A percentile compares a stretch with the other conserved stretches of the same genome.
phyloP scores from a whole-genome alignment of 2,113 vertebrate genomes.

The Sinocyclocheilus maitianheensis region DNA sequence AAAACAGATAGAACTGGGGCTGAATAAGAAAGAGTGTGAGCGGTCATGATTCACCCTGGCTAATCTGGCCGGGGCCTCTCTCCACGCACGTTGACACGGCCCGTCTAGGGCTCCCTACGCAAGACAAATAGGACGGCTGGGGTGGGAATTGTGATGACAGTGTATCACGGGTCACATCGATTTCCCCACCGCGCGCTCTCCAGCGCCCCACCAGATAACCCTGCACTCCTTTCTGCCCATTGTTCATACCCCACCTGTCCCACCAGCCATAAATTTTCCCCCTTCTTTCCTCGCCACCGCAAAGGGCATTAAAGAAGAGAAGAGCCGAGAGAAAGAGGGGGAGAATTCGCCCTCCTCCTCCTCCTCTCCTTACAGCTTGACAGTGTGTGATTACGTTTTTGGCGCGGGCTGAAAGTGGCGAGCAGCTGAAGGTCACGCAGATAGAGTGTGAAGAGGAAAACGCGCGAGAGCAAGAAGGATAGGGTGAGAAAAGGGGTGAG shows the following conservation, averaged over 20 bases:
- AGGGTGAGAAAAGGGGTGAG: conserved; percentile 51
- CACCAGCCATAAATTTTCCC: conserved; percentile 78
- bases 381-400: conserved; percentile 56
- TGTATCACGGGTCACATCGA: conserved; percentile 88
- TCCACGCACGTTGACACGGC: conserved; percentile 73
- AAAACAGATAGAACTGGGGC: conserved; percentile 30
- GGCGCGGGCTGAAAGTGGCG: conserved; percentile 41
- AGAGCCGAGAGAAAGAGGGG: conserved; percentile 54
- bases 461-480: conserved; percentile 65
- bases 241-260: conserved; percentile 88
- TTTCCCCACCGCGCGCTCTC: conserved; percentile 82
- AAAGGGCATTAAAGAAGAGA: conserved; percentile 81
- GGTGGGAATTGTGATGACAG: conserved; percentile 84
- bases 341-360: conserved; percentile 36
- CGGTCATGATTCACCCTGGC: conserved; percentile 50
- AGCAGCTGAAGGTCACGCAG: conserved; percentile 50
- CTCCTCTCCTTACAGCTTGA: conserved; percentile 42
- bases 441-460: conserved; percentile 64
- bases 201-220: conserved; percentile 81
- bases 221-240: conserved; percentile 82
- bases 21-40: background rate
- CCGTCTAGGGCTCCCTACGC: conserved; percentile 78
- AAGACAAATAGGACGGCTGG: conserved; percentile 87
- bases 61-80: conserved; percentile 80
- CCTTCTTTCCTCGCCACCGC: conserved; percentile 18